A percentile compares a stretch with the other conserved stretches of the same genome.
phyloP scores from a whole-genome alignment of 2,888 invertebrate species.

The Polia nebulosa region DNA sequence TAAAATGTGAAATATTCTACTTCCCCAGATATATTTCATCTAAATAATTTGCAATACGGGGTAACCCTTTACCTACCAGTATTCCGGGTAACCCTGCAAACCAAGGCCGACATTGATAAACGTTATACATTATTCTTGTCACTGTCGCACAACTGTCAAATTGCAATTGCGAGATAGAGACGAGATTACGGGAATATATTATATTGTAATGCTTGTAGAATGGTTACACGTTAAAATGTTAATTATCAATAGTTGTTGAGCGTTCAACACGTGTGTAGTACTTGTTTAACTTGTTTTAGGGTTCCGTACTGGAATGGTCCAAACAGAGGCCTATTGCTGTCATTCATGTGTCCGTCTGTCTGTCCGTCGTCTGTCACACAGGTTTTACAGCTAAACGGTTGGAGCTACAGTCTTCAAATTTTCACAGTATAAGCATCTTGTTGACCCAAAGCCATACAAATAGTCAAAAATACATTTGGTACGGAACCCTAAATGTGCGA shows the following conservation, averaged over 20 bases:
- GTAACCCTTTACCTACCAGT: neutral
- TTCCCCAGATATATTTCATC: neutral
- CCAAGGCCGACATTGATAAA: neutral
- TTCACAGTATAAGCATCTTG: too few species aligned
- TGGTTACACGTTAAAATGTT: neutral
- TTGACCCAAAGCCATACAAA: too few species aligned
- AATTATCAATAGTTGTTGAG: slow-evolving; percentile 4
- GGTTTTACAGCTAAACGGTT: too few species aligned
- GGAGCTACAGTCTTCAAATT: too few species aligned
- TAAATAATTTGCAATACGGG: neutral
- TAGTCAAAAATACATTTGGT: too few species aligned
- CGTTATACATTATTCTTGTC: neutral
- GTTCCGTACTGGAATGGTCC: too few species aligned
- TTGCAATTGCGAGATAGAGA: neutral
- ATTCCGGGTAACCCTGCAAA: neutral
- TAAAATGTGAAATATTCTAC: neutral
- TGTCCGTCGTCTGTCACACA: too few species aligned
- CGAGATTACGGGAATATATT: neutral
- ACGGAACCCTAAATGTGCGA: too few species aligned
- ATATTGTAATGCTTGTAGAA: neutral
- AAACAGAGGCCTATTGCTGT: too few species aligned
- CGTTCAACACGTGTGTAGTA: slow-evolving; percentile 50
- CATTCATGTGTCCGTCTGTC: too few species aligned
- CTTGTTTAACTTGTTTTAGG: slow-evolving; percentile 45
- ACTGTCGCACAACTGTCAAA: slow-evolving; percentile 4